Base-by-base conservation (phyloP, 37 sponge, comb jelly and placozoan genomes). In the Ephydatia muelleri region DNA sequence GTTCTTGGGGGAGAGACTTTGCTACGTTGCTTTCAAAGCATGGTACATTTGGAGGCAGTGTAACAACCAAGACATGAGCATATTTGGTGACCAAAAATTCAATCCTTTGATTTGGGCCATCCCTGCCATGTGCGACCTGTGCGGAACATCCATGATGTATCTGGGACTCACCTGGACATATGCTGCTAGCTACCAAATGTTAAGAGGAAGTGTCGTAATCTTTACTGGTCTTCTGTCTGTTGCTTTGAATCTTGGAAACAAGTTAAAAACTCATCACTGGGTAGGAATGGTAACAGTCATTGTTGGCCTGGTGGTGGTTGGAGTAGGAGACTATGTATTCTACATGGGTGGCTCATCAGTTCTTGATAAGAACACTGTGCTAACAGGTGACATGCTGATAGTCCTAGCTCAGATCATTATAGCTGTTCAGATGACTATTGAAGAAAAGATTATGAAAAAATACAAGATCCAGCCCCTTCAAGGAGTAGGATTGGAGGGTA, bases 401-500 rank as follows among this genome's bases (percentile, higher is more conserved):
- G 80, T 97, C 32, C 29, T 91, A 5, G 98, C 98, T 22, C 98
- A 97, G 73, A 88, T 95, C 3, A 96, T 98, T 9, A 86, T 71
- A 21, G 90, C 96, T 28, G 85, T 95, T 49, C 96, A 98, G 69
- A 90, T 95, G 91, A 91, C 92, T 1, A 70, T 87, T 13, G 97
- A 98, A 65, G 95, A 98, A 82, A 93, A 90, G 69, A 91, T 95
- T 27, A 85, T 98, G 70, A 95, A 88, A 75, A 90, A 89, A 78
- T 98, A 98, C 78, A 67, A 98, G 28, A 94, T 96, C 23, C 92
- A 91, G 70, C 85, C 95, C 8, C 86, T 94, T 2, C 94, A 95
- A 68, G 99, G 88, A 2, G 95, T 98, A 0, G 99, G 99, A 19
- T 98, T 94, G 95, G 99, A 98, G 72, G 99, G 97, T 0, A 85